Conservation (phyloP, 2,113 vertebrate species). For the Aldabrachelys gigantea region DNA sequence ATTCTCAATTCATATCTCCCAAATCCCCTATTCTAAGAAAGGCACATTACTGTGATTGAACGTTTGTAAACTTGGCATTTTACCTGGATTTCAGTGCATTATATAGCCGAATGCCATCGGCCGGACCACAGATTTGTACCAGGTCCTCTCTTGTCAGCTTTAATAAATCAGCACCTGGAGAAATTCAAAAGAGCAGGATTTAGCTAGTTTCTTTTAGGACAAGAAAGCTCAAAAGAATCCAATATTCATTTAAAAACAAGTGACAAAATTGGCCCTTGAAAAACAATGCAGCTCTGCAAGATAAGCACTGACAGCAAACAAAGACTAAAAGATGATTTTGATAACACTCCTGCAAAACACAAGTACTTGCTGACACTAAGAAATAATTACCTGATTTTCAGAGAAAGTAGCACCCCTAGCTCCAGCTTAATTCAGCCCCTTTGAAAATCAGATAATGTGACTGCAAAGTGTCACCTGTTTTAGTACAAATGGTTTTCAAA, state of each 20-base stretch:
- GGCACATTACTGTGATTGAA: background rate
- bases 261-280: background rate
- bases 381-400: accelerated
- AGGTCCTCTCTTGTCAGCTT: slow-evolving; percentile 94
- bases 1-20: background rate
- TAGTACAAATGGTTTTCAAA: background rate
- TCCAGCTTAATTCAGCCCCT: accelerated
- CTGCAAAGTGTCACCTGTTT: background rate
- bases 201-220: background rate
- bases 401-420: background rate
- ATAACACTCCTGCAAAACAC: background rate
- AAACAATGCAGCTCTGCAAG: background rate
- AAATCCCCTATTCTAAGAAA: background rate
- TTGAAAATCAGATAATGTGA: background rate
- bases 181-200: background rate
- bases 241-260: background rate
- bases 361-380: background rate
- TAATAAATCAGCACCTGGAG: slow-evolving; percentile 93
- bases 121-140: slow-evolving; percentile 94
- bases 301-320: background rate
- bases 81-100: slow-evolving; percentile 96
- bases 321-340: background rate
- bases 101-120: slow-evolving; percentile 94
- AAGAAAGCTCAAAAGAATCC: background rate
- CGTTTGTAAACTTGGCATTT: background rate